A percentile compares a stretch with the other conserved stretches of the same genome.
phyloP scores from a whole-genome alignment of 2,797 vertebrate genomes.

The Sebastes oblongus region DNA sequence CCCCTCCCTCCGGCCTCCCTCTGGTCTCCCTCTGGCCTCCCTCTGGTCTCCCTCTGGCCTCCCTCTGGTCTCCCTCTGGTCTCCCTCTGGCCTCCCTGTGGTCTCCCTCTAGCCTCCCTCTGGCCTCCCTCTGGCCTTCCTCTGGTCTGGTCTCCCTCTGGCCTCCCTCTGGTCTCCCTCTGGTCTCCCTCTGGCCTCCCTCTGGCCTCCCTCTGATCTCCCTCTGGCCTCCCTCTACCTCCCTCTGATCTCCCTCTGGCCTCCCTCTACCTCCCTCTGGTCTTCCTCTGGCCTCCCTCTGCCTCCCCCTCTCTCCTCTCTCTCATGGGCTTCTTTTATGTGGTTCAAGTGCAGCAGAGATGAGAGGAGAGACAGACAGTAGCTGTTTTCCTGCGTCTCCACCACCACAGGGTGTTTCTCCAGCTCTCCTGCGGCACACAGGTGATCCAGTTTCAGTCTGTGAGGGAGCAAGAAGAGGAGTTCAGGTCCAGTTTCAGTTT shows the following conservation, averaged over 20 bases:
- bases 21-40: too few species aligned
- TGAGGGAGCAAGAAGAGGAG: too few species aligned
- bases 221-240: accelerated
- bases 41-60: too few species aligned
- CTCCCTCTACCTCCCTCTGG: accelerated
- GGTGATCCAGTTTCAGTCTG: conserved; percentile 18
- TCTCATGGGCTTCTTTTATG: conserved; percentile 1
- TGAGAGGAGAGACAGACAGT: neutral
- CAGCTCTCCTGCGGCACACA: conserved; percentile 29
- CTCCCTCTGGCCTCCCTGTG: too few species aligned
- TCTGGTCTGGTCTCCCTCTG: too few species aligned
- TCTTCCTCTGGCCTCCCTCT: too few species aligned
- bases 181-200: accelerated
- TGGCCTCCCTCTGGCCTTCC: accelerated
- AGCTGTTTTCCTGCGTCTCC: neutral
- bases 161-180: accelerated
- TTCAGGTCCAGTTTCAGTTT: too few species aligned
- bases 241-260: too few species aligned
- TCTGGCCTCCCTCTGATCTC: accelerated
- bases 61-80: too few species aligned
- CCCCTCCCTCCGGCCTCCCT: too few species aligned
- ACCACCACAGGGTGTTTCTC: conserved; percentile 11
- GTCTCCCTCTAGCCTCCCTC: accelerated
- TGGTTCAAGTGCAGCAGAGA: neutral
- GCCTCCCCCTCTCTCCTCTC: neutral